Evolutionary conservation across 2,113 vertebrate species (phyloP), one percentile per base, ranked within the genome.

Genomic region (Myocastor coypus): DNA sequence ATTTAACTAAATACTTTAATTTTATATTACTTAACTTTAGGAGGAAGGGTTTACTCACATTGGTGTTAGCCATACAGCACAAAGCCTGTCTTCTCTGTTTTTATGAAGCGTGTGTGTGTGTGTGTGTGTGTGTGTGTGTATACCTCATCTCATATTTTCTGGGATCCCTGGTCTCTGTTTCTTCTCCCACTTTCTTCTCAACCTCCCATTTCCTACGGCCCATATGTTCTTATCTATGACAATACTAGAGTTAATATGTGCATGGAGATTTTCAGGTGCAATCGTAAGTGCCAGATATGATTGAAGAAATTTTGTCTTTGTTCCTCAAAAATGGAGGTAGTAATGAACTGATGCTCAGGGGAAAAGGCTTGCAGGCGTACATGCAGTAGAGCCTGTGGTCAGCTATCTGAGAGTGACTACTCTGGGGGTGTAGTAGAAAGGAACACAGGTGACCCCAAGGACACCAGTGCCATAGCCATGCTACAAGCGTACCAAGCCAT

Each of bases 11-110:
- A 0, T 61, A 20, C 86, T 93, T 94, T 83, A 84, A 88, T 46
- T 90, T 32, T 85, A 20, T 7, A 30, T 80, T 61, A 52, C n/a
- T 86, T 95, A 91, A 94, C 37, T 91, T 89, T 40, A 80, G 66
- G 3, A 57, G 32, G 71, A 80, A 34, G 2, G 0, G 1, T 75
- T 4, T 32, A 5, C 7, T 93, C 30, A 13, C 8, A 59, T 20
- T 50, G 14, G 7, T 93, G 42, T 69, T 28, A 71, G 28, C 6
- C 22, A 59, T 22, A 61, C 0, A 87, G 37, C 42, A 17, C 6
- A 75, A 66, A 32, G 22, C 5, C 16, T 87, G 64, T 34, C 69
- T 40, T 89, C 22, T 24, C 3, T 75, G 16, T 59, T 34, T 80
- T 24, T 68, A 34, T 52, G 73, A 81, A 69, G 10, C 52, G 40